These are phyloP conservation scores for Cyclophora albipunctata DNA, from an alignment of 2,888 invertebrate genomes.

Conservation along the genomic window DNA sequence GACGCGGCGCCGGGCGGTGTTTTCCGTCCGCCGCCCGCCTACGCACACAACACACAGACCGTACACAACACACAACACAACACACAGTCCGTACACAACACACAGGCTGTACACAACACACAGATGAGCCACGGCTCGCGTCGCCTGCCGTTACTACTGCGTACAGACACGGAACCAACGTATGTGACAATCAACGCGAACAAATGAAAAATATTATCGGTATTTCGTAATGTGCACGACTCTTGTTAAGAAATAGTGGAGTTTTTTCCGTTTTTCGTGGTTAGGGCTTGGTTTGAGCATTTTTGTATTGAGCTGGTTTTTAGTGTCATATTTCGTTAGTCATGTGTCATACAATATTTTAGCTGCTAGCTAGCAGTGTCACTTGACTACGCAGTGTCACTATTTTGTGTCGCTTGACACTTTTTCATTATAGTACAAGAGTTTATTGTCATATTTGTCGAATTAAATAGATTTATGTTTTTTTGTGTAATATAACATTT, in stretches of 20 bases:
- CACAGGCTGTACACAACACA: neutral
- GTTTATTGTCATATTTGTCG: no score
- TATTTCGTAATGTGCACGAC: slow-evolving; percentile 69
- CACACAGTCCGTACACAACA: slow-evolving; percentile 19
- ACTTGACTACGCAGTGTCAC: no score
- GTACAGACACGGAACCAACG: slow-evolving; percentile 36
- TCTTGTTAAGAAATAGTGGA: slow-evolving; percentile 34
- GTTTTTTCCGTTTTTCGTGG: slow-evolving; percentile 6
- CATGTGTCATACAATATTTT: neutral
- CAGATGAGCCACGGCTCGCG: no score
- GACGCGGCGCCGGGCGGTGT: slow-evolving; percentile 40
- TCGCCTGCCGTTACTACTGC: slow-evolving; percentile 32
- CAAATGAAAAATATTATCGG: slow-evolving; percentile 64
- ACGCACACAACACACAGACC: slow-evolving; percentile 24
- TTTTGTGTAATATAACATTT: no score
- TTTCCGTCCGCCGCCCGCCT: slow-evolving; percentile 39
- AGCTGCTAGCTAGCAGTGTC: neutral
- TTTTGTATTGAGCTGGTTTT: neutral
- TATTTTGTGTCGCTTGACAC: no score
- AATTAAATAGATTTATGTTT: no score
- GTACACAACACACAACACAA: neutral
- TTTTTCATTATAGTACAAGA: no score
- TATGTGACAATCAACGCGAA: slow-evolving; percentile 58
- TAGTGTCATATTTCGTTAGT: neutral
- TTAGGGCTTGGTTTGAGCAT: neutral